These are phyloP conservation scores for Dreissena rostriformis DNA, from an alignment of 1,140 invertebrate species.

Conservation along the genomic window DNA sequence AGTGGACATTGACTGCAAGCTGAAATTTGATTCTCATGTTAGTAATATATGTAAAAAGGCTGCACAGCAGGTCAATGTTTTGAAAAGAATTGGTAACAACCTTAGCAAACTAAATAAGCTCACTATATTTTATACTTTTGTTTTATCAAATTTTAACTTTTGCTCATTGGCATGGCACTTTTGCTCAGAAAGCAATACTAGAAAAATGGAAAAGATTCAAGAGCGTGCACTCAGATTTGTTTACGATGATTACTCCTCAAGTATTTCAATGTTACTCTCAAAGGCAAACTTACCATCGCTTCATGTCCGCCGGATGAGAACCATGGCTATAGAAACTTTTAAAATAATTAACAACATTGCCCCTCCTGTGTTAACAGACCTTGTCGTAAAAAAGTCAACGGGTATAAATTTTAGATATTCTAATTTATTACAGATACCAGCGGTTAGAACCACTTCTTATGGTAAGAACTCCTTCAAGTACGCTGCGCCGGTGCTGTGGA, in stretches of 20 bases:
- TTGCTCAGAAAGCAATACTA: neutral
- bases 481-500: neutral
- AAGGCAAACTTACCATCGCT: slow-evolving; percentile 9
- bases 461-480: slow-evolving; percentile 11
- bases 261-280: neutral
- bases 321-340: slow-evolving; percentile 19
- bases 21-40: slow-evolving; percentile 46
- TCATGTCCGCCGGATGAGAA: slow-evolving; percentile 15
- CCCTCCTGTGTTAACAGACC: neutral
- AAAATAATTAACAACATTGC: slow-evolving; percentile 1
- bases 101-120: slow-evolving; percentile 18
- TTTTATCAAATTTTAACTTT: slow-evolving; percentile 47
- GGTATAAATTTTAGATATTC: neutral
- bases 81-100: slow-evolving; percentile 30
- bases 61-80: slow-evolving; percentile 32
- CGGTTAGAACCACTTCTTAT: neutral
- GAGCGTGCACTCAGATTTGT: slow-evolving; percentile 27
- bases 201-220: slow-evolving; percentile 32
- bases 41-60: slow-evolving; percentile 42
- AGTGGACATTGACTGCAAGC: slow-evolving; percentile 48
- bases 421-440: neutral
- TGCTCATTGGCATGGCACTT: slow-evolving; percentile 18
- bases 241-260: slow-evolving; percentile 15
- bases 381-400: slow-evolving; percentile 11
- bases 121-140: slow-evolving; percentile 48